Conservation (phyloP, 2,113 vertebrate genomes). For the Rostratula benghalensis region DNA sequence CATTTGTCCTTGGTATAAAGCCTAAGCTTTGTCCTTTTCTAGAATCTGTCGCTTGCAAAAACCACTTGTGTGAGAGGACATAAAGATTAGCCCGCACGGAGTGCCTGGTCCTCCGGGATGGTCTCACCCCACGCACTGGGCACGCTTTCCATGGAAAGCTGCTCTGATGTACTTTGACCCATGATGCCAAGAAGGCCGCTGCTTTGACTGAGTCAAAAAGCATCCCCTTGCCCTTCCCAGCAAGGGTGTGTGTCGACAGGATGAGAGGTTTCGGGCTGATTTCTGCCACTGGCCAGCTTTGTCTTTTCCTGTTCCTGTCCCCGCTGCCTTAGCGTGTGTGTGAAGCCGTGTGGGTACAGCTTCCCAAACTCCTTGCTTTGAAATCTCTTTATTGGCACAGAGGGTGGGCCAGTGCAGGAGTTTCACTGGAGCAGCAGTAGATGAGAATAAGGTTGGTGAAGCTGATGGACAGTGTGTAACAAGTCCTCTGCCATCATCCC, state of each 20-base stretch:
- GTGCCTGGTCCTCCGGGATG: rapidly evolving
- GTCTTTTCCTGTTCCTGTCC: not conserved
- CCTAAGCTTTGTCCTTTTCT: not conserved
- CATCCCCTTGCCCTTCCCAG: not conserved
- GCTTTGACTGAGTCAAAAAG: not conserved
- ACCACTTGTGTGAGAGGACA: rapidly evolving
- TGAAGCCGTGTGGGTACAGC: not conserved
- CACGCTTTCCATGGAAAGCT: not conserved
- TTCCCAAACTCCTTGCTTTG: not conserved
- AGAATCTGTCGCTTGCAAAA: not conserved
- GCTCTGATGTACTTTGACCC: not conserved
- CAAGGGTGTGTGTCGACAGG: not conserved
- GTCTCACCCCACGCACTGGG: rapidly evolving
- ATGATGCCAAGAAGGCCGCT: rapidly evolving
- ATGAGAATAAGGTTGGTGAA: rapidly evolving
- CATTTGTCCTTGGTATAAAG: not conserved
- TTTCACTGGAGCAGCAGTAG: not conserved
- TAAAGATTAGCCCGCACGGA: not conserved
- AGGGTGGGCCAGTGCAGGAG: rapidly evolving
- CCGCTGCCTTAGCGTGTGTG: not conserved
- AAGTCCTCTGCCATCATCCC: rapidly evolving
- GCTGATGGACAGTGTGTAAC: rapidly evolving
- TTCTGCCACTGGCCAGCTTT: rapidly evolving
- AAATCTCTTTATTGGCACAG: rapidly evolving
- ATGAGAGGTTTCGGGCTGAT: not conserved